Evolutionary conservation across 2,888 invertebrate genomes (phyloP).

Genomic region (Oasisia sp.): DNA sequence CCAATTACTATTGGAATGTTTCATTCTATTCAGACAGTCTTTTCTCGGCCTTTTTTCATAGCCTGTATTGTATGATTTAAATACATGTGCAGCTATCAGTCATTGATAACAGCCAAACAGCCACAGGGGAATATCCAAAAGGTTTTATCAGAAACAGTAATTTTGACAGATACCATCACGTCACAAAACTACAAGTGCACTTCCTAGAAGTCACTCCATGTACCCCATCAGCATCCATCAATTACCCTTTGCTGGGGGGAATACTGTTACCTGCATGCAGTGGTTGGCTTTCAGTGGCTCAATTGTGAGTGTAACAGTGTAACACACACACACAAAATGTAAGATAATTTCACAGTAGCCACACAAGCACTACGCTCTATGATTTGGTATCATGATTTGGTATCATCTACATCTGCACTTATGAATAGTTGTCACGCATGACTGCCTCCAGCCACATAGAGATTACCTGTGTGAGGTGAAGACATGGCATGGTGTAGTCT

Average conservation of each 20-base stretch:
- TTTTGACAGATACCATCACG: not conserved
- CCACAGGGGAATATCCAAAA: not conserved
- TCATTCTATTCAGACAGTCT: too few relatives aligned
- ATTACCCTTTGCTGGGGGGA: too few relatives aligned
- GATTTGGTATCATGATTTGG: not conserved
- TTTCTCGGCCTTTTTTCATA: too few relatives aligned
- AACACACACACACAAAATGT: not conserved
- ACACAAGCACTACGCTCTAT: not conserved
- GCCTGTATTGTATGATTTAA: too few relatives aligned
- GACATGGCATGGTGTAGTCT: not conserved
- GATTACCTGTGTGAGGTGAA: not conserved
- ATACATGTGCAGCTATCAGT: not conserved
- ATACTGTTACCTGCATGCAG: too few relatives aligned
- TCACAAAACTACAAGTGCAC: not conserved
- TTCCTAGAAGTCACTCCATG: not conserved
- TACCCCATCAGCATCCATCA: not conserved
- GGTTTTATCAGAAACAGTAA: not conserved
- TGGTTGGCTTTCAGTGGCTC: too few relatives aligned
- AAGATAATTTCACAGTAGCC: not conserved
- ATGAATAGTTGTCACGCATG: constrained; percentile 2
- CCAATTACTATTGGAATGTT: too few relatives aligned
- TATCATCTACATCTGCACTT: not conserved
- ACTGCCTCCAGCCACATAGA: not conserved
- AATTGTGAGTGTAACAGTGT: not conserved
- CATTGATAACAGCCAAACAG: not conserved